Percentiles rank a stretch among this genome's conserved stretches.
These are phyloP conservation scores for Mycteria americana DNA, from an alignment of 2,797 vertebrate species.

Conservation along the genomic window DNA sequence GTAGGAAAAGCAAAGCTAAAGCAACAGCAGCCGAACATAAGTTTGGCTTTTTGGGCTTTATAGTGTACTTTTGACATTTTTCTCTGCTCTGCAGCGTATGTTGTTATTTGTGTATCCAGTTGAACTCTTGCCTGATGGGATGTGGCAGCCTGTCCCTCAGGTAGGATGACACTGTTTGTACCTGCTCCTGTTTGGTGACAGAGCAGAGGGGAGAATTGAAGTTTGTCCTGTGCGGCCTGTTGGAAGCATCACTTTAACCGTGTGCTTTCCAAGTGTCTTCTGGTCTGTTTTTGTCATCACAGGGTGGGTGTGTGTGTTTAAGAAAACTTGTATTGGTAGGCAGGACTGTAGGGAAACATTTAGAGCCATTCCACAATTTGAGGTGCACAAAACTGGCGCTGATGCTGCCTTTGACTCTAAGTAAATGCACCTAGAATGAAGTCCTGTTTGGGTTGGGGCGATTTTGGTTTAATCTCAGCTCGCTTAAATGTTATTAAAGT, in stretches of 20 bases:
- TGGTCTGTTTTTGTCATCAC: neutral
- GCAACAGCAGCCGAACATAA: accelerated
- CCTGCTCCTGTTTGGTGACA: neutral
- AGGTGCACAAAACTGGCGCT: neutral
- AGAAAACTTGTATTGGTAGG: neutral
- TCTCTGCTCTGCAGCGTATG: accelerated
- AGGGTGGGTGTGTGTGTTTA: neutral
- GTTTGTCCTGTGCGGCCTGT: neutral
- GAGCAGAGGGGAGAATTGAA: neutral
- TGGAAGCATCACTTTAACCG: neutral
- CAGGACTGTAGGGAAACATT: neutral
- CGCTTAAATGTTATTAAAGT: neutral
- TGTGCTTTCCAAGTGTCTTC: neutral
- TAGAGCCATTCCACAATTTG: neutral
- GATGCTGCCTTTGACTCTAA: neutral
- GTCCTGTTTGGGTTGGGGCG: neutral
- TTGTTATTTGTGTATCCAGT: neutral
- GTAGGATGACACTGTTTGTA: neutral
- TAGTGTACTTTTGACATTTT: accelerated
- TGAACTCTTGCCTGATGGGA: neutral
- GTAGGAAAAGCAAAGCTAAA: neutral
- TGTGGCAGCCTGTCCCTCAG: neutral
- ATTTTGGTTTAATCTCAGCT: neutral
- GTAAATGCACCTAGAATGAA: neutral
- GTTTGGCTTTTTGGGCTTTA: neutral